phyloP scores from a whole-genome alignment of 2,797 vertebrate species.

The Setipinna tenuifilis region DNA sequence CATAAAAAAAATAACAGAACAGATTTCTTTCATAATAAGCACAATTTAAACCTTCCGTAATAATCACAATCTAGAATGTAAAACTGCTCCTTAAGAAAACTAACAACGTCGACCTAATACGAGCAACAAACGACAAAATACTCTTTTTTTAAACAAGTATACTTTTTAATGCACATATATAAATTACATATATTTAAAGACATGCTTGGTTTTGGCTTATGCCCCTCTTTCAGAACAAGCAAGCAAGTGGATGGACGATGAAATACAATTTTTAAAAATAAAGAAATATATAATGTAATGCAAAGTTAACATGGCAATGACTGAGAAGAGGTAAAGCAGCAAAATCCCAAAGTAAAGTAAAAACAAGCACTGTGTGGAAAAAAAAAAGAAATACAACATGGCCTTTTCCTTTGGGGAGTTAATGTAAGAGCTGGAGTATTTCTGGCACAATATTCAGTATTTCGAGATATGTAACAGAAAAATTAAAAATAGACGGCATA shows the following conservation, averaged over 20 bases:
- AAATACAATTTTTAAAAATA: constrained; percentile 48
- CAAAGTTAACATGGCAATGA: constrained; percentile 23
- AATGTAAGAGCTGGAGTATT: constrained; percentile 22
- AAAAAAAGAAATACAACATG: neutral
- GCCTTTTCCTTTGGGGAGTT: constrained; percentile 22
- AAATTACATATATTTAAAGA: constrained; percentile 75
- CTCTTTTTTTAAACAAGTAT: constrained; percentile 16
- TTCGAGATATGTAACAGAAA: neutral
- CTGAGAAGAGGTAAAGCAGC: constrained; percentile 23
- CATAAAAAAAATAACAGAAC: too few species aligned
- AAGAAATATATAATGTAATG: constrained; percentile 36
- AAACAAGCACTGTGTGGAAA: constrained; percentile 7
- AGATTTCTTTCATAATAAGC: too few species aligned
- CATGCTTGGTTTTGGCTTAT: constrained; percentile 75
- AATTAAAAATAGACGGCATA: constrained; percentile 21
- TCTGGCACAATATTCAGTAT: constrained; percentile 8
- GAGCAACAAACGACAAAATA: neutral
- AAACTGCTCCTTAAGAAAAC: too few species aligned
- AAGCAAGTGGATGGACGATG: constrained; percentile 67
- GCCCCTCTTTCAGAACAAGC: constrained; percentile 65
- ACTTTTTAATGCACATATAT: constrained; percentile 77
- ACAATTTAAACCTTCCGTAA: too few species aligned
- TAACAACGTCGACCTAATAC: neutral
- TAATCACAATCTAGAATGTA: too few species aligned
- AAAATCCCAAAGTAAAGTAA: constrained; percentile 17